Percentiles rank a stretch among this genome's conserved stretches.
Conservation (phyloP, 2,113 vertebrate species). For the Physeter macrocephalus region DNA sequence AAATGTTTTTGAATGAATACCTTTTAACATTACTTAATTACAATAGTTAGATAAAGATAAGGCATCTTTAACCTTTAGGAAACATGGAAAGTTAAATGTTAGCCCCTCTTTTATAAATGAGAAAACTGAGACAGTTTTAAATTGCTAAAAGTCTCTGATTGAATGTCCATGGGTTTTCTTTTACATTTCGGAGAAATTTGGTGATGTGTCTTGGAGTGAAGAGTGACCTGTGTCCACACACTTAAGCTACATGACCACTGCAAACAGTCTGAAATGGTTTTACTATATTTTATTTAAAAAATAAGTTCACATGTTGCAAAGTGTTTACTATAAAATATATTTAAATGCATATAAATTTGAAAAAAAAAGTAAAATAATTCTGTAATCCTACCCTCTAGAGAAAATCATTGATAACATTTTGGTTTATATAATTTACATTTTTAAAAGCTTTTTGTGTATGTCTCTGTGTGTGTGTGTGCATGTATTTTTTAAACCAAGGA, state of each 20-base stretch:
- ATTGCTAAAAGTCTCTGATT: background rate
- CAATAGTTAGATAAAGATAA: background rate
- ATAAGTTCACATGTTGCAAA: background rate
- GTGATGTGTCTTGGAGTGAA: background rate
- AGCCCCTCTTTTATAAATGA: background rate
- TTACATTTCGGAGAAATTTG: background rate
- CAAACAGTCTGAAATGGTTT: background rate
- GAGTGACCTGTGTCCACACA: background rate
- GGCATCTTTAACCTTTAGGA: background rate
- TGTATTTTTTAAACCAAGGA: background rate
- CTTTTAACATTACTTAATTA: background rate
- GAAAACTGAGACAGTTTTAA: background rate
- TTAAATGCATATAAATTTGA: background rate
- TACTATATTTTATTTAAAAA: background rate
- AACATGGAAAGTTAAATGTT: background rate
- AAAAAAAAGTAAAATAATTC: background rate
- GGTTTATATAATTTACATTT: background rate
- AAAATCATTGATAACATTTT: background rate
- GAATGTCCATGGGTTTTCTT: background rate
- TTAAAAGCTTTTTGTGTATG: background rate
- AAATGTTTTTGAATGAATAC: background rate
- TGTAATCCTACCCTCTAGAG: background rate
- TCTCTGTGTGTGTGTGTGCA: background rate
- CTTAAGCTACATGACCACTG: background rate
- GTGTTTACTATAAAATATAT: background rate